Evolutionary conservation across 2,797 vertebrate genomes (phyloP).

Genomic region (Notolepis coatsorum): DNA sequence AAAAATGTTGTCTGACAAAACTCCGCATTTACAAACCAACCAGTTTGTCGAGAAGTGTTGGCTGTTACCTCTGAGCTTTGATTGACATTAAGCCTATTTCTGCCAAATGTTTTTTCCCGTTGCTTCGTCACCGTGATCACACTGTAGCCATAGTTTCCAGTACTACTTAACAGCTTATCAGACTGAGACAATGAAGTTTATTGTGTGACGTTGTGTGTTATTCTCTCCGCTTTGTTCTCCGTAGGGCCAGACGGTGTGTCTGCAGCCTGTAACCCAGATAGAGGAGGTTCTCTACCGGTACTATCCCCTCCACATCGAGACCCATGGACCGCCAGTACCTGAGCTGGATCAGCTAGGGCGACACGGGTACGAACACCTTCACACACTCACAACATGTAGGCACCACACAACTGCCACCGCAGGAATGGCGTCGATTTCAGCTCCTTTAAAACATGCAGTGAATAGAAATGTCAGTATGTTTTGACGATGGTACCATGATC

Average conservation of each 20-base stretch:
- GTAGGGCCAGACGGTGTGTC: conserved; percentile 91
- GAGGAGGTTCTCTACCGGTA: conserved; percentile 91
- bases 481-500: conserved; percentile 1
- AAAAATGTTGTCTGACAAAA: conserved; percentile 41
- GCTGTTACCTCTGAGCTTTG: conserved; percentile 35
- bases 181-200: conserved; percentile 40
- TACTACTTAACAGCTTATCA: conserved; percentile 9
- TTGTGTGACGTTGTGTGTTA: conserved; percentile 32
- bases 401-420: neutral
- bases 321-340: conserved; percentile 88
- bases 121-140: conserved; percentile 25
- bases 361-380: conserved; percentile 84
- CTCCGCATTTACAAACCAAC: conserved; percentile 58
- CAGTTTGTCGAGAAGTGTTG: conserved; percentile 38
- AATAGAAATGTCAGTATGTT: neutral
- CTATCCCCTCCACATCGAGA: conserved; percentile 86
- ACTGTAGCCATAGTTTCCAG: conserved; percentile 16
- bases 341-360: conserved; percentile 87
- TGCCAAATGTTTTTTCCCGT: conserved; percentile 25
- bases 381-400: conserved; percentile 5
- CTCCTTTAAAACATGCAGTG: neutral
- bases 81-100: conserved; percentile 41
- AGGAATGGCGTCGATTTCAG: neutral
- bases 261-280: conserved; percentile 85
- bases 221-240: conserved; percentile 19